These are phyloP conservation scores for Diloba caeruleocephala DNA, from an alignment of 2,888 invertebrate genomes.

Conservation along the genomic window DNA sequence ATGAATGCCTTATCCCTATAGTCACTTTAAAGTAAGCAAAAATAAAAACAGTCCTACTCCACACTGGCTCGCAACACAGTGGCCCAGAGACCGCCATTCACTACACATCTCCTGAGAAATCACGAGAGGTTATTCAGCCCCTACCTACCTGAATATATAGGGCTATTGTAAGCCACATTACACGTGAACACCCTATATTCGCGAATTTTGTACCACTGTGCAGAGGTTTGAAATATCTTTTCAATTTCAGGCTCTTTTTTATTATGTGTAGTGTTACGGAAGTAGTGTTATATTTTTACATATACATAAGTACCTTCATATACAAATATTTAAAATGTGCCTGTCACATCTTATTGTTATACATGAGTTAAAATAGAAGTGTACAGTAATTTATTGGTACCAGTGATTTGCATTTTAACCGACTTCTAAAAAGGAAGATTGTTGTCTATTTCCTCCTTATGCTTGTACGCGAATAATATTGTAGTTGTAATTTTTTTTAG, in stretches of 20 bases:
- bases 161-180: slow-evolving; percentile 61
- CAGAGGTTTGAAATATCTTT: slow-evolving; percentile 43
- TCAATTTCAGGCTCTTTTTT: slow-evolving; percentile 29
- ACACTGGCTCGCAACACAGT: slow-evolving; percentile 54
- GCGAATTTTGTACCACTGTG: slow-evolving; percentile 46
- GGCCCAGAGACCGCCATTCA: slow-evolving; percentile 74
- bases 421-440: too few relatives aligned
- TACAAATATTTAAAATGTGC: too few relatives aligned
- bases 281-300: slow-evolving; percentile 6
- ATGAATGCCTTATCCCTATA: too few relatives aligned
- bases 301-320: too few relatives aligned
- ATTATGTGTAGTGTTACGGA: slow-evolving; percentile 19
- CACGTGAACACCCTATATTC: slow-evolving; percentile 52
- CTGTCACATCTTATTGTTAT: too few relatives aligned
- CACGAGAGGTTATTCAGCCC: slow-evolving; percentile 72
- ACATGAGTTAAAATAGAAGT: too few relatives aligned
- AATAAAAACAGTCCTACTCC: slow-evolving; percentile 33
- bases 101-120: slow-evolving; percentile 68
- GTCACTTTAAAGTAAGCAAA: slow-evolving; percentile 3
- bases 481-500: too few relatives aligned
- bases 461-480: too few relatives aligned
- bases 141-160: slow-evolving; percentile 62
- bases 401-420: too few relatives aligned
- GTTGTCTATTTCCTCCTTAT: too few relatives aligned
- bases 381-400: too few relatives aligned